Evolutionary conservation across 2,797 vertebrate genomes (phyloP).

Genomic region (Urophycis tenuis): DNA sequence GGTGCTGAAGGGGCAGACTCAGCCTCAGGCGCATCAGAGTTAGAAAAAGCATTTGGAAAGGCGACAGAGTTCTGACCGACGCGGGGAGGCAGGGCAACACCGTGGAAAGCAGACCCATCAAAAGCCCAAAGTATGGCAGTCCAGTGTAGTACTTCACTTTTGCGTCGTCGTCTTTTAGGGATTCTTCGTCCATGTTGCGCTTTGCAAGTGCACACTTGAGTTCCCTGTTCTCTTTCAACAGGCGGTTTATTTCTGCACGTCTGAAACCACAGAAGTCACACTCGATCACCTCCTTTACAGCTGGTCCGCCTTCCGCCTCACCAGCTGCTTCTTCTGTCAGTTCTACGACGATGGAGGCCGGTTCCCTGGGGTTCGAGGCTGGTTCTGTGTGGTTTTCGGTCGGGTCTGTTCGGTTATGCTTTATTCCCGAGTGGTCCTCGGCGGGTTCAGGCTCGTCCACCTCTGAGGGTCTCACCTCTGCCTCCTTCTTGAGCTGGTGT

Average conservation of each 20-base stretch:
- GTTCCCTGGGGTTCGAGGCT: background rate
- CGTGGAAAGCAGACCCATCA: constrained; percentile 3
- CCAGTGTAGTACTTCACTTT: constrained; percentile 20
- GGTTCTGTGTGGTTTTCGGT: background rate
- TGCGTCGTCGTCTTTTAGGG: constrained; percentile 1
- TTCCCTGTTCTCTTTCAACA: constrained; percentile 10
- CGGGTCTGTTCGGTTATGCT: background rate
- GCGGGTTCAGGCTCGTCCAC: no score
- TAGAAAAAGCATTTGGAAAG: constrained; percentile 16
- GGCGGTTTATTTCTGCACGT: background rate
- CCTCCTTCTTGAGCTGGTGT: background rate
- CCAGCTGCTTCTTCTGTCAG: background rate
- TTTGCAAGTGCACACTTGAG: constrained; percentile 6
- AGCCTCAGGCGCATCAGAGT: constrained; percentile 23
- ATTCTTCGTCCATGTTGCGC: constrained; percentile 5
- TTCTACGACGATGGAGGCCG: background rate
- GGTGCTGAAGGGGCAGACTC: constrained; percentile 16
- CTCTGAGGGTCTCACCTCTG: background rate
- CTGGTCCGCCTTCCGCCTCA: background rate
- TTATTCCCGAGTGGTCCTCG: background rate
- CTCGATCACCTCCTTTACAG: background rate
- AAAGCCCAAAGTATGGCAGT: constrained; percentile 8
- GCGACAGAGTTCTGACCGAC: background rate
- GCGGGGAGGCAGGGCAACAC: background rate
- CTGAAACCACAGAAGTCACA: background rate